Base-by-base conservation (phyloP, 2,888 invertebrate species). In the Melipona beecheii region DNA sequence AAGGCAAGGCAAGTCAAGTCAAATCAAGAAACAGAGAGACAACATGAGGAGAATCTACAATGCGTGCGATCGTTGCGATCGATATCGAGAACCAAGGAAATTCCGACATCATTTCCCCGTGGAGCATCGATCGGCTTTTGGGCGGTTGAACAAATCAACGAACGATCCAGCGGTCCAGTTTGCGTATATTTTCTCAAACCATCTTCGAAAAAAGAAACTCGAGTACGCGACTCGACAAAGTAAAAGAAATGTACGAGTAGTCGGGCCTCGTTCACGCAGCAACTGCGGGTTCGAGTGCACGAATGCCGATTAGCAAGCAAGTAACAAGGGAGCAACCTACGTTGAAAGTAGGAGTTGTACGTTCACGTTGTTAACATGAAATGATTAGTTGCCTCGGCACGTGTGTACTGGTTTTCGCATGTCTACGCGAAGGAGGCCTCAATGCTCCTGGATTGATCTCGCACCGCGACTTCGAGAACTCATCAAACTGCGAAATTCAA, bases 81-180 rank as follows among this genome's bases (percentile, higher is more conserved):
- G 75, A 75, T 43, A 76, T 69, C 43, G 77, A 27, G 27, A 77
- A 81, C 62, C 62, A 31, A 76, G 54, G 76, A 75, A 79, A 76
- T 64, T 70, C 49, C 76, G 54, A 72, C 43, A 27, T 66, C 36
- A 43, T 70, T 66, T 68, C n/a, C 13, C 13, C 72, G 21, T 69
- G 77, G 65, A 52, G 52, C 62, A 75, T 83, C 80, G 83, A 80
- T 75, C 70, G 54, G 70, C 66, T 78, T 78, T 78, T 60, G 21
- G 65, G 69, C 75, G 75, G 54, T 52, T 71, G 60, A 69, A 73
- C 31, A 49, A 50, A 81, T 82, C 70, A 70, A 77, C 83, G 84
- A 83, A 77, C 84, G 82, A 82, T 82, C 73, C 83, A 56, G 60
- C 72, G 78, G 58, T 58, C 78, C 70, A 71, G 19, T 83, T 73